phyloP scores from a whole-genome alignment of 53 echinoderm and acorn worm species.

The Echinarachnius parma region DNA sequence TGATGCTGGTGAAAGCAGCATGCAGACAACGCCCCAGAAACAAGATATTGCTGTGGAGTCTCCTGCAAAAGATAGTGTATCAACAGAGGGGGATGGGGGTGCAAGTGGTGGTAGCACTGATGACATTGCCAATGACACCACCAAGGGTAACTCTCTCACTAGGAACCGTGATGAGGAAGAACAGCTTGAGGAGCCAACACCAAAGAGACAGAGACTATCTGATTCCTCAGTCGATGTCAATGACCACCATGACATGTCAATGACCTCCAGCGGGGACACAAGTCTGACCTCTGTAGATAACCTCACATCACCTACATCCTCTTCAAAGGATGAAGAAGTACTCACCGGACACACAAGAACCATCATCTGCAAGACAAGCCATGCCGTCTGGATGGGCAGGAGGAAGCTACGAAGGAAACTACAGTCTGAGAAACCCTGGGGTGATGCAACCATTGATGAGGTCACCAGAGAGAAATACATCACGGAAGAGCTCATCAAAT shows the following conservation, averaged over 20 bases:
- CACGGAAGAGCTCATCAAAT: constrained; percentile 12
- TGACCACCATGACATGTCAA: constrained; percentile 9
- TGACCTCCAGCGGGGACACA: constrained; percentile 8
- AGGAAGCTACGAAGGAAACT: constrained; percentile 71
- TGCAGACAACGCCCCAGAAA: background rate
- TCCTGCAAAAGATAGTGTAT: no score
- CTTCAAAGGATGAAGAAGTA: background rate
- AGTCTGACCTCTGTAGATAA: constrained; percentile 12
- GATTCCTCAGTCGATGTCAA: background rate
- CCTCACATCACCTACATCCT: constrained; percentile 20
- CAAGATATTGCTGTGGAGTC: background rate
- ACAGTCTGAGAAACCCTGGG: constrained; percentile 39
- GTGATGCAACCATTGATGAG: constrained; percentile 30
- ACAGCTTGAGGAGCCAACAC: constrained; percentile 29
- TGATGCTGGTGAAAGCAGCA: background rate
- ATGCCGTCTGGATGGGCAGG: constrained; percentile 82
- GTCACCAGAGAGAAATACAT: constrained; percentile 14
- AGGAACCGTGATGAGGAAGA: background rate
- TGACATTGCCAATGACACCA: background rate
- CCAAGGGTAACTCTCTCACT: no score
- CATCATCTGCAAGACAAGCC: constrained; percentile 37
- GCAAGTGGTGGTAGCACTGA: background rate
- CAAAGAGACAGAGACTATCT: constrained; percentile 46
- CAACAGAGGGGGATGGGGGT: background rate
- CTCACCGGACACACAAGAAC: background rate